Conservation (phyloP, 1,140 invertebrate species). For the Zelostemma sp. region DNA sequence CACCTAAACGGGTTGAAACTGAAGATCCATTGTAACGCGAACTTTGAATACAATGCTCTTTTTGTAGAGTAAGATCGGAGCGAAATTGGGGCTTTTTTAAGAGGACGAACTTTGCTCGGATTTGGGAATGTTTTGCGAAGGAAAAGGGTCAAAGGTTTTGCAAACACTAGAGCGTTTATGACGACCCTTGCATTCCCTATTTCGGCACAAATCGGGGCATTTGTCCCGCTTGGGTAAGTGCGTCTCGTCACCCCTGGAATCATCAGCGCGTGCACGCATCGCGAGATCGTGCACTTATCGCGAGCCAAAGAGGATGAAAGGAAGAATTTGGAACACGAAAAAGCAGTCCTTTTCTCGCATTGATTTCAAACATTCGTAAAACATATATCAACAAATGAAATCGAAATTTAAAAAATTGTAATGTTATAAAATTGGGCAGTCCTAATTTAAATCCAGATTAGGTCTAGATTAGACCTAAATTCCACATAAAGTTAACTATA, state of each 20-base stretch:
- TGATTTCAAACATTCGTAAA: no score
- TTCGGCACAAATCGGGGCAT: slow-evolving; percentile 62
- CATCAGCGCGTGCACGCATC: slow-evolving; percentile 35
- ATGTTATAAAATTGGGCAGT: no score
- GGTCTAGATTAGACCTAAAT: no score
- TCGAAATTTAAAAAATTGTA: no score
- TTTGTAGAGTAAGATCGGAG: background rate
- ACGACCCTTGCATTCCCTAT: slow-evolving; percentile 52
- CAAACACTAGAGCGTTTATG: slow-evolving; percentile 63
- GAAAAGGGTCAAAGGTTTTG: slow-evolving; percentile 36
- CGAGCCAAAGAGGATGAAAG: no score
- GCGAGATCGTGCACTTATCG: no score
- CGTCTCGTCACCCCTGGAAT: slow-evolving; percentile 58
- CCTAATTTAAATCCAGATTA: no score
- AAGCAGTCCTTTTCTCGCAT: no score
- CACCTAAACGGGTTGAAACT: slow-evolving; percentile 25
- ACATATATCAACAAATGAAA: no score
- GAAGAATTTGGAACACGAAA: no score
- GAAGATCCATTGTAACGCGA: slow-evolving; percentile 7
- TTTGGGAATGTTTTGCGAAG: background rate
- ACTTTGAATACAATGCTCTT: slow-evolving; percentile 1
- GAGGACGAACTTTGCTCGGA: background rate
- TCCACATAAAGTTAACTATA: no score
- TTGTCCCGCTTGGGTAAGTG: slow-evolving; percentile 59
- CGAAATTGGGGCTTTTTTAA: slow-evolving; percentile 1